These are phyloP conservation scores for Amitus sp. DNA, from an alignment of 2,888 invertebrate genomes.

Conservation along the genomic window DNA sequence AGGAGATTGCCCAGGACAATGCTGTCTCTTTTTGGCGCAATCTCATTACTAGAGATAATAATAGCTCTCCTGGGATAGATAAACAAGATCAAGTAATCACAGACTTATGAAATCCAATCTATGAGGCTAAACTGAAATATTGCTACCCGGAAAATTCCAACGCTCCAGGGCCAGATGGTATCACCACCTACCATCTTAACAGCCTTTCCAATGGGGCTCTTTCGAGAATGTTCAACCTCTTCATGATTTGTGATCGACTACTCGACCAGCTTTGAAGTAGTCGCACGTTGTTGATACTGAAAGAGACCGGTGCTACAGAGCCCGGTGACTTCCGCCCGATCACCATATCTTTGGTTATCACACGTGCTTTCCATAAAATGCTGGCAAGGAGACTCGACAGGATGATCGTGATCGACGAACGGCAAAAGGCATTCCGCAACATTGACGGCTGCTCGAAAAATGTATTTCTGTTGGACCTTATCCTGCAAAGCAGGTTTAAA, in stretches of 20 bases:
- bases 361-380: constrained; percentile 29
- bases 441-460: constrained; percentile 42
- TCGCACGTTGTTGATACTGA: constrained; percentile 24
- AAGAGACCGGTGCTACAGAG: constrained; percentile 1
- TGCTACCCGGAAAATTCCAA: background rate
- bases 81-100: background rate
- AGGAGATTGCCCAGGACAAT: no score
- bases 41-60: no score
- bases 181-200: constrained; percentile 38
- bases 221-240: constrained; percentile 12
- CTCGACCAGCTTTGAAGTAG: constrained; percentile 53
- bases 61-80: background rate
- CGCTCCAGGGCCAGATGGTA: constrained; percentile 44
- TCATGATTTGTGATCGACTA: constrained; percentile 1
- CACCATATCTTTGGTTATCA: constrained; percentile 16
- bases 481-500: background rate
- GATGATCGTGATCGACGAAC: constrained; percentile 13
- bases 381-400: constrained; percentile 23
- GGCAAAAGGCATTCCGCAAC: constrained; percentile 36
- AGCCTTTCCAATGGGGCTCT: constrained; percentile 16
- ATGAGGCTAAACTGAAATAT: background rate
- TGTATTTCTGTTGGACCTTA: constrained; percentile 13
- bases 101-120: background rate
- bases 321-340: constrained; percentile 18
- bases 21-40: no score